Evolutionary conservation across 1,140 invertebrate species (phyloP).

Genomic region (Palaemon carinicauda): DNA sequence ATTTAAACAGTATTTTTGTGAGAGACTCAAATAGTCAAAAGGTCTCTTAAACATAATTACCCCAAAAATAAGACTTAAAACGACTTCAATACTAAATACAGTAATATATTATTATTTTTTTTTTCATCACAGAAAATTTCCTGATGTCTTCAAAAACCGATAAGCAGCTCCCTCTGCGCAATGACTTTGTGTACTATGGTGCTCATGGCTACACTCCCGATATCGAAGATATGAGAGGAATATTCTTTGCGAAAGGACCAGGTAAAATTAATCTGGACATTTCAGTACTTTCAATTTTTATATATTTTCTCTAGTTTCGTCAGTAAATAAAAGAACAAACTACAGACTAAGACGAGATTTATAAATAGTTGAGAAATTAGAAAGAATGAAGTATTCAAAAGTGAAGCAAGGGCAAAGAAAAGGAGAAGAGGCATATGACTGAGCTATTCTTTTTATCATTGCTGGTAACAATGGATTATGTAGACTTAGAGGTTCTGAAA

Average conservation of each 20-base stretch:
- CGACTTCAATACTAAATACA: background rate
- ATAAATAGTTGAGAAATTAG: no score
- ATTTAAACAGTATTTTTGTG: no score
- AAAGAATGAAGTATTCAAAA: no score
- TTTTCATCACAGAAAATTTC: slow-evolving; percentile 29
- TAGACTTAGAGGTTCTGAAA: no score
- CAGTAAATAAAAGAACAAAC: no score
- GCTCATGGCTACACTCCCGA: slow-evolving; percentile 64
- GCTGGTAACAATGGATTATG: no score
- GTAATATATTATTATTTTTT: background rate
- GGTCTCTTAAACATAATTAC: background rate
- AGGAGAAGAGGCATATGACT: no score
- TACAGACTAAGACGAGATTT: no score
- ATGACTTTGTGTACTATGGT: slow-evolving; percentile 56
- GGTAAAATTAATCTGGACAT: slow-evolving; percentile 50
- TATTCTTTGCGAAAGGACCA: slow-evolving; percentile 65
- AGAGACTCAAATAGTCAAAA: no score
- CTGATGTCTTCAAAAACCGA: slow-evolving; percentile 40
- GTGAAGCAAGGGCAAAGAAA: no score
- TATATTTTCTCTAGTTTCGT: background rate
- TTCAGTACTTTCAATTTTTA: background rate
- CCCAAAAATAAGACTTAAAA: background rate
- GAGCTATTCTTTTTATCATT: no score
- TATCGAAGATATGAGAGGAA: slow-evolving; percentile 64
- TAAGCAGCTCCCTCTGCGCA: slow-evolving; percentile 29